Base-by-base conservation (phyloP, 2,888 invertebrate species). In the Lasioglossum villosulum region DNA sequence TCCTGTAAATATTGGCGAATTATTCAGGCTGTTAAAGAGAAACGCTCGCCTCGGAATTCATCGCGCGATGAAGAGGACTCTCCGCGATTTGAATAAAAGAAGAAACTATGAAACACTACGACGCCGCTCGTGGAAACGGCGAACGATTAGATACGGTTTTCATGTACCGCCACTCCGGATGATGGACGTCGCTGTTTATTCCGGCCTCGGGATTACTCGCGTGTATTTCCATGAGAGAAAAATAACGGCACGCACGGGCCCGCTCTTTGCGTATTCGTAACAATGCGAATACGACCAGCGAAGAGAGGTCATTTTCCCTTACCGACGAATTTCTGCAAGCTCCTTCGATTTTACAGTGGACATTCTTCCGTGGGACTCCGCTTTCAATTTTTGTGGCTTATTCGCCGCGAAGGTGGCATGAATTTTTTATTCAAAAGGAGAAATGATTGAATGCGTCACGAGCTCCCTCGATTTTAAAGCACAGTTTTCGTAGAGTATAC, bases 101-200 rank as follows among this genome's bases (percentile, higher is more conserved):
- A 56, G 75, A 76, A 37, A 37, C 56, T 73, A 78, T 75, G 80
- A 71, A 84, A 78, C 72, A 71, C 74, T 79, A 56, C 63, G 56
- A 68, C 45, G 80, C 63, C 63, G 80, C 52, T 80, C 75, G 81
- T 83, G 90, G 78, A 92, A 92, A 90, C 34, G 79, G 88, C 82
- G 74, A 83, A 79, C 88, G 92, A 93, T 93, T 93, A 93, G 91
- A 93, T 93, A 93, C 91, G 84, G 86, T 92, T 93, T 93, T 82
- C 91, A 80, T 93, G 93, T 93, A 88, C 87, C 82, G 87, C 82
- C 90, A 86, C 85, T 83, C 82, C 59, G 82, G 79, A 74, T 92
- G 90, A 92, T 91, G 90, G 86, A 92, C 88, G 89, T 85, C 74
- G 88, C 82, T 91, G 90, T 91, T 92, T 91, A 86, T 89, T 87